Evolutionary conservation across 2,113 vertebrate genomes (phyloP).

Genomic region (Miniopterus natalensis): DNA sequence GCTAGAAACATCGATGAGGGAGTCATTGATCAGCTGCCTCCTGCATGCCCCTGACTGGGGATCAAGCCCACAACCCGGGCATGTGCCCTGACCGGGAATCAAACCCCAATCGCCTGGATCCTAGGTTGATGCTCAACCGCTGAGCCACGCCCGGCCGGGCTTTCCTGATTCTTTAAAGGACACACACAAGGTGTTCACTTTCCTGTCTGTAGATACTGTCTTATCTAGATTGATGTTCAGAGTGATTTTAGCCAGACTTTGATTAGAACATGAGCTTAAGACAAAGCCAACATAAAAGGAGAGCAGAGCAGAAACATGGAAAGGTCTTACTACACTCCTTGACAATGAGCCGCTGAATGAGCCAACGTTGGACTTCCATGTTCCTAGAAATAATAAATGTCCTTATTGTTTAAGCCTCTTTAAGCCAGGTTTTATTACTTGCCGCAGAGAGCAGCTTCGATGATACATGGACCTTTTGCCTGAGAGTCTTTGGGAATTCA

Average conservation of each 20-base stretch:
- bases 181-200: not conserved
- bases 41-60: too few relatives aligned
- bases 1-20: too few relatives aligned
- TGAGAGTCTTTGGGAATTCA: not conserved
- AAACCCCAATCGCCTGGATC: too few relatives aligned
- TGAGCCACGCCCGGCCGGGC: too few relatives aligned
- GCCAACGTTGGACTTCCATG: not conserved
- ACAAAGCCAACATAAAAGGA: constrained; percentile 24
- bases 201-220: not conserved
- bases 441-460: not conserved
- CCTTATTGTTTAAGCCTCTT: not conserved
- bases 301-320: not conserved
- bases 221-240: not conserved
- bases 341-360: not conserved
- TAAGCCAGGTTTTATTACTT: not conserved
- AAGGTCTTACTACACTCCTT: not conserved
- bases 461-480: not conserved
- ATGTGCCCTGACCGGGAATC: too few relatives aligned
- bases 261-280: not conserved
- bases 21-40: too few relatives aligned
- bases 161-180: constrained; percentile 28
- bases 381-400: not conserved
- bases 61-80: too few relatives aligned
- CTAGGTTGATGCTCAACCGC: too few relatives aligned
- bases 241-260: not conserved